Conservation (phyloP, 2,888 invertebrate species). For the Ceriagrion tenellum region DNA sequence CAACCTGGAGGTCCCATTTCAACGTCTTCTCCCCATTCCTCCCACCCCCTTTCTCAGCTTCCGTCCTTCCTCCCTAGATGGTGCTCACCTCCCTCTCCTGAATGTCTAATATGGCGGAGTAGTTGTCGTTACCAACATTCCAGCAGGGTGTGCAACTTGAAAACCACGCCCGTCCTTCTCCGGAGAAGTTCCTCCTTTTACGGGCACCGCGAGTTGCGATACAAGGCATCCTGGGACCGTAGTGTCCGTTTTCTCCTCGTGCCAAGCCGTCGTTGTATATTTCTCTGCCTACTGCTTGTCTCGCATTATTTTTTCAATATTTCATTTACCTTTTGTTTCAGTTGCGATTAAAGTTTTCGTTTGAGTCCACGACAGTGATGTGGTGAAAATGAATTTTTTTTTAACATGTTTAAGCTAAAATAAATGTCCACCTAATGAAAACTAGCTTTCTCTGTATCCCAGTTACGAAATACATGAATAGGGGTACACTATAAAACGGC, state of each 20-base stretch:
- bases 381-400: too few relatives aligned
- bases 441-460: too few relatives aligned
- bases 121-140: constrained; percentile 42
- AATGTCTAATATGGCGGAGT: constrained; percentile 58
- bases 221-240: neutral
- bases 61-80: constrained; percentile 49
- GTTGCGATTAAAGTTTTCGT: too few relatives aligned
- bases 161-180: constrained; percentile 14
- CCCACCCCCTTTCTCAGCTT: neutral
- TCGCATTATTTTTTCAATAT: too few relatives aligned
- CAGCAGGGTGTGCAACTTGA: constrained; percentile 3
- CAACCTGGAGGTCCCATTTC: constrained; percentile 72
- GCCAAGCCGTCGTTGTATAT: constrained; percentile 75
- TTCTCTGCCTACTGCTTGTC: constrained; percentile 76
- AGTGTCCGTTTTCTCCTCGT: constrained; percentile 75
- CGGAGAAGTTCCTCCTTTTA: neutral
- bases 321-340: too few relatives aligned
- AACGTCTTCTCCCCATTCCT: neutral
- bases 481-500: too few relatives aligned
- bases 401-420: too few relatives aligned
- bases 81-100: constrained; percentile 42
- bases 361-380: too few relatives aligned
- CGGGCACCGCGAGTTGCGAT: neutral
- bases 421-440: too few relatives aligned
- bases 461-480: too few relatives aligned